Percentiles rank a stretch among this genome's conserved stretches.
Conservation (phyloP, 2,888 invertebrate genomes). For the Drosophila anomalata region DNA sequence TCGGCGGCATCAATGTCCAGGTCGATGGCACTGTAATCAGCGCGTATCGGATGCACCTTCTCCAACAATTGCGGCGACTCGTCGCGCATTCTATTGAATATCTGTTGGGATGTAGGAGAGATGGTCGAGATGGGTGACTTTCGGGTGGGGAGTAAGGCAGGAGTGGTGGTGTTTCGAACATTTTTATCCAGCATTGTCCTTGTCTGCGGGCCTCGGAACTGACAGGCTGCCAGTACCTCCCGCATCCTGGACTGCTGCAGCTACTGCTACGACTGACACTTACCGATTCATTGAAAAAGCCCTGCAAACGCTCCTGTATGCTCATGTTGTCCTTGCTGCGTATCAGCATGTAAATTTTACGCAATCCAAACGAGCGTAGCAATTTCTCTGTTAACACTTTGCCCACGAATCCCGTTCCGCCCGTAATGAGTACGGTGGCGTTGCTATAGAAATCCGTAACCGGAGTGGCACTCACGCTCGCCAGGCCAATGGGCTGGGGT, state of each 20-base stretch:
- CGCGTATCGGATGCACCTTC: conserved; percentile 86
- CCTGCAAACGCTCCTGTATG: conserved; percentile 80
- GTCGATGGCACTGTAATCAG: conserved; percentile 85
- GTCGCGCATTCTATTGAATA: conserved; percentile 85
- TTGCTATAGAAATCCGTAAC: conserved; percentile 82
- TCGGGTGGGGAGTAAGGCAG: background rate
- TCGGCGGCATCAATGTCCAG: conserved; percentile 84
- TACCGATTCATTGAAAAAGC: conserved; percentile 83
- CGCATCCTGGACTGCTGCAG: conserved; percentile 1
- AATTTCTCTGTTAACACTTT: conserved; percentile 84
- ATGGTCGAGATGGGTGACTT: conserved; percentile 3
- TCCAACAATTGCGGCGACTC: conserved; percentile 84
- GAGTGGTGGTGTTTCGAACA: conserved; percentile 7
- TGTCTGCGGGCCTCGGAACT: conserved; percentile 4
- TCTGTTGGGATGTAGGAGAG: conserved; percentile 77
- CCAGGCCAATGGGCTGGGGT: background rate
- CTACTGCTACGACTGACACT: conserved; percentile 36
- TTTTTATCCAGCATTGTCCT: conserved; percentile 30
- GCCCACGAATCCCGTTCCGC: conserved; percentile 84
- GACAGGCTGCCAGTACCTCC: conserved; percentile 17
- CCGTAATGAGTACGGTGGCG: conserved; percentile 83
- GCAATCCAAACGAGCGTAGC: conserved; percentile 81
- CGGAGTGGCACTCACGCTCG: conserved; percentile 60
- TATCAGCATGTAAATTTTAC: conserved; percentile 83
- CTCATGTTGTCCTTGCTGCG: conserved; percentile 82